phyloP scores from a whole-genome alignment of 2,888 invertebrate genomes.

The Drosophila birchii region DNA sequence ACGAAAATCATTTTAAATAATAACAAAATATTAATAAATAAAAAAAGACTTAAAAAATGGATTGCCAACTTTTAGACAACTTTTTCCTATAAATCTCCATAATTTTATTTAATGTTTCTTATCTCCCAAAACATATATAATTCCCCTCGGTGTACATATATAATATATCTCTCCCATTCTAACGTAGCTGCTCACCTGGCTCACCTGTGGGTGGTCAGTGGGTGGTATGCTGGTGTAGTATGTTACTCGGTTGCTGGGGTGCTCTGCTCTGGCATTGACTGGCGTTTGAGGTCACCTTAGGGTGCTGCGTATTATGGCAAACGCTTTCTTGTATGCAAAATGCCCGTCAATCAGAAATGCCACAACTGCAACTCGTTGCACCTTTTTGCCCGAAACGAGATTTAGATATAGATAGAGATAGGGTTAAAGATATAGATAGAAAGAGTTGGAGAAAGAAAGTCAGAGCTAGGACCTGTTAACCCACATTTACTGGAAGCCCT shows the following conservation, averaged over 20 bases:
- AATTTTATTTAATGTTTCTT: neutral
- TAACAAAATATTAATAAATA: too few relatives aligned
- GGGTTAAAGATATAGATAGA: too few relatives aligned
- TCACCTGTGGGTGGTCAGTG: slow-evolving; percentile 6
- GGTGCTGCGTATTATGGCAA: slow-evolving; percentile 24
- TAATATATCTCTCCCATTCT: neutral
- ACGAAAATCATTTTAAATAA: too few relatives aligned
- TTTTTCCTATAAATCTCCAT: neutral
- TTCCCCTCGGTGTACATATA: neutral
- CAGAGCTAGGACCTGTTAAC: slow-evolving; percentile 25
- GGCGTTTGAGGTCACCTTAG: slow-evolving; percentile 38
- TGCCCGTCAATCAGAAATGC: slow-evolving; percentile 40
- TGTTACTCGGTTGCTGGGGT: neutral
- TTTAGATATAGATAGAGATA: neutral
- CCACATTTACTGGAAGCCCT: slow-evolving; percentile 15
- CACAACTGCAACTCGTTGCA: slow-evolving; percentile 43
- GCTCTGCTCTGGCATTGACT: slow-evolving; percentile 29
- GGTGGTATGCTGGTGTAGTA: neutral
- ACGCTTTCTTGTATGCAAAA: slow-evolving; percentile 28
- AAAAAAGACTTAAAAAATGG: too few relatives aligned
- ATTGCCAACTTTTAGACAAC: too few relatives aligned
- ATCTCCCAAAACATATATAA: neutral
- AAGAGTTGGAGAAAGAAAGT: too few relatives aligned
- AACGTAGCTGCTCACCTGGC: slow-evolving; percentile 3
- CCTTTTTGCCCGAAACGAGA: slow-evolving; percentile 3